Base-by-base conservation (phyloP, 2,888 invertebrate species). In the Melinopterus prodromus region DNA sequence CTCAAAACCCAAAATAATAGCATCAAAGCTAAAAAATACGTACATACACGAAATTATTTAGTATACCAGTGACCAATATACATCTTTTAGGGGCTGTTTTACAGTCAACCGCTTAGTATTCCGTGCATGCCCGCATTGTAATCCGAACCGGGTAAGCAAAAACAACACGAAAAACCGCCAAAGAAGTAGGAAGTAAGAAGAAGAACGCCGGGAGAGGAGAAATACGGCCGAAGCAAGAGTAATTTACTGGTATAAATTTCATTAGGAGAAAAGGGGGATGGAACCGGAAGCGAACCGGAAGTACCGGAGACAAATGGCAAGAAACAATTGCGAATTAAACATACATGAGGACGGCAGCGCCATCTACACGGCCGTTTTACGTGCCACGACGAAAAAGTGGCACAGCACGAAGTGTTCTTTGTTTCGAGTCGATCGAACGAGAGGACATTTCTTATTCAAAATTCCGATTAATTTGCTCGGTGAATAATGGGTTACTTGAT, bases 221-320 rank as follows among this genome's bases (percentile, higher is more conserved):
- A 53, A 53, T 53, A 53, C 53, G 12, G 12, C 53, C 53, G 12
- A 53, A 12, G 12, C 7, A 7, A 12, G 7, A 53, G 53, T 53
- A 53, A 53, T 53, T 53, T 53, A 53, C 26, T 71, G 71, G 26
- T 16, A 71, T 71, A 71, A 71, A 71, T 71, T 71, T 71, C 71
- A 71, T 71, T 71, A 71, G 26, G 71, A 26, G 71, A 26, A 26
- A 53, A 53, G 53, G 53, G 38, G 53, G 53, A 7, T 53, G 53
- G 53, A 38, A 12, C 9, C 53, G 15, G 26, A 71, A 71, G 26
- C 15, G 16, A 26, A 16, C 26, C 71, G 71, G 71, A 71, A 71
- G 26, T 16, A n/a, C 71, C 9, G 71, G 71, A 71, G 71, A 71
- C 71, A 26, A 71, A 71, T 71, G 71, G 71, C 71, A 26, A 7